A percentile compares a stretch with the other conserved stretches of the same genome.
Evolutionary conservation across 2,888 invertebrate genomes (phyloP).

Genomic region (Xestia c-nigrum): DNA sequence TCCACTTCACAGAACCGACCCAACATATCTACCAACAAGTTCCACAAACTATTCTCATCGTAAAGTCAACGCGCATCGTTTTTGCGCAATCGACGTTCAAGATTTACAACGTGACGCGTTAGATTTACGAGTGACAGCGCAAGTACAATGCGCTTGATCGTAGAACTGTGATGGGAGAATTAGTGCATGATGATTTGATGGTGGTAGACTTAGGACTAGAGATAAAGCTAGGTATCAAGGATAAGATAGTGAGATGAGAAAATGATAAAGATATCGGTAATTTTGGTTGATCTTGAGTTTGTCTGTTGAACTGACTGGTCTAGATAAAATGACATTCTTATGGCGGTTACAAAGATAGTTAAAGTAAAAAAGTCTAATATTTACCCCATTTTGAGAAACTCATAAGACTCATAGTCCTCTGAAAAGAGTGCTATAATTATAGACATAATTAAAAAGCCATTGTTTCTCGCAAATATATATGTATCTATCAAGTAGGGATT

Average conservation of each 20-base stretch:
- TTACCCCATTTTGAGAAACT: not conserved
- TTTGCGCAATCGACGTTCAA: constrained; percentile 71
- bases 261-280: not conserved
- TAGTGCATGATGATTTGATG: constrained; percentile 51
- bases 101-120: constrained; percentile 71
- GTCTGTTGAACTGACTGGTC: not conserved
- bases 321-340: not conserved
- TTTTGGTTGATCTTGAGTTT: not conserved
- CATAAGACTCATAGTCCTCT: too few species aligned
- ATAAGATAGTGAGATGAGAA: not conserved
- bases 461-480: too few species aligned
- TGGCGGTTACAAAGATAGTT: not conserved
- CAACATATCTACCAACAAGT: constrained; percentile 47
- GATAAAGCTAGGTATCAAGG: not conserved
- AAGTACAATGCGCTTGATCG: constrained; percentile 70
- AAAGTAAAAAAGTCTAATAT: not conserved
- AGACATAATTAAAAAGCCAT: too few species aligned
- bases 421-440: too few species aligned
- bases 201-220: not conserved
- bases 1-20: not conserved
- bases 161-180: constrained; percentile 49
- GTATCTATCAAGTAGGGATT: not conserved
- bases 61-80: constrained; percentile 57
- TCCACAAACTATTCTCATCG: constrained; percentile 4
- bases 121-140: constrained; percentile 73